phyloP scores from a whole-genome alignment of 2,888 invertebrate species.

The Synanthedon andrenaeformis region DNA sequence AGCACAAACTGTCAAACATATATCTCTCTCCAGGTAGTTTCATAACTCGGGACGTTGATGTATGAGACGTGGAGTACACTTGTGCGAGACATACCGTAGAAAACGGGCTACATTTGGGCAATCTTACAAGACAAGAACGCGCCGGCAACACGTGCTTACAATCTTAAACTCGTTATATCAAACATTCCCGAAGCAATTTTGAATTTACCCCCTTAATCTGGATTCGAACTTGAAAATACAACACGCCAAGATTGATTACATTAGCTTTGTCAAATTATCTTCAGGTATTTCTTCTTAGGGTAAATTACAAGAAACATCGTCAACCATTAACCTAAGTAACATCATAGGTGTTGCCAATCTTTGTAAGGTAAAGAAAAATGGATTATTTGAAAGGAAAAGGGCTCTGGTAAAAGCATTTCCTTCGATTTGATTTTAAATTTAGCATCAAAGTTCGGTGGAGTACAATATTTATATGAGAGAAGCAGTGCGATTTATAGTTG shows the following conservation, averaged over 20 bases:
- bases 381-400: conserved; percentile 6
- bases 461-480: conserved; percentile 61
- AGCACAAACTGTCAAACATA: conserved; percentile 38
- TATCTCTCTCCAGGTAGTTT: conserved; percentile 46
- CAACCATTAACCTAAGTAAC: no score
- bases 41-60: conserved; percentile 54
- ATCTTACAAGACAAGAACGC: conserved; percentile 31
- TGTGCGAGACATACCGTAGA: conserved; percentile 15
- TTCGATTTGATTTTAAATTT: conserved; percentile 58
- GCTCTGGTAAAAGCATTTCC: conserved; percentile 25
- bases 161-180: conserved; percentile 59
- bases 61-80: conserved; percentile 31
- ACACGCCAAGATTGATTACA: conserved; percentile 21
- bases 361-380: conserved; percentile 2
- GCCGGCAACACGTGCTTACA: conserved; percentile 48
- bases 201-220: conserved; percentile 47
- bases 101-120: conserved; percentile 41
- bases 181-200: conserved; percentile 47
- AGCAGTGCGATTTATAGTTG: conserved; percentile 59
- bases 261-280: conserved; percentile 5
- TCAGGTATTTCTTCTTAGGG: conserved; percentile 6
- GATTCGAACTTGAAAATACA: conserved; percentile 25
- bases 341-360: no score
- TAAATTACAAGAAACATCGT: conserved; percentile 4
- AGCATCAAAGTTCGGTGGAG: conserved; percentile 48